Evolutionary conservation across 1,140 invertebrate species (phyloP), one percentile per base, ranked within the genome.

Genomic region (Philaenus spumarius): DNA sequence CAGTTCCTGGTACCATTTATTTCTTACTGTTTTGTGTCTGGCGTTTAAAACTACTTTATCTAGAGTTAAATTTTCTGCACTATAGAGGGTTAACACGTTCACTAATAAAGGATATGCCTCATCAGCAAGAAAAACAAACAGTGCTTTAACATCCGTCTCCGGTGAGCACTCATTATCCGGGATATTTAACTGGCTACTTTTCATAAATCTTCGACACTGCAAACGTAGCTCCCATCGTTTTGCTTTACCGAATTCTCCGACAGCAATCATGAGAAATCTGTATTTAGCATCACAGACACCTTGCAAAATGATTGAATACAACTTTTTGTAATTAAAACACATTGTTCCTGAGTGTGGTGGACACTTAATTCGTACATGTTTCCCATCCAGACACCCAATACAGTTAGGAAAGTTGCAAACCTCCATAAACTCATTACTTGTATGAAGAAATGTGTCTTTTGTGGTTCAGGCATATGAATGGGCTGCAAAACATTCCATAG

Each of bases 241-340:
- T 50, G 35, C n/a, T 62, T 64, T 69, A 5, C 72, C 72, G 58
- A 71, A 71, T 11, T 68, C 66, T 43, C 73, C 73, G 7, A 77
- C 68, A 62, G 77, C 71, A 46, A 77, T 60, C 51, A 62, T 63
- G 23, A 71, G 63, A 63, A 77, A 77, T 57, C 69, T 68, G 56
- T 70, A 76, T 53, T 76, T 66, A 2, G 71, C 71, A 67, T 79
- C 75, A 74, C 74, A 15, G 77, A 45, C 5, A 72, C 77, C 46
- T 19, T 77, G 62, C 11, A 79, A 60, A 35, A 78, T 72, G 39
- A 76, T 69, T 22, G 70, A 75, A 63, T 71, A 76, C 61, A 62
- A 69, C 1, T 64, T 48, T 62, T 77, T 77, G 50, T 76, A 75
- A 61, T 77, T 76, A 53, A 65, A 74, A 63, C 63, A 77, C 12